A percentile compares a stretch with the other conserved stretches of the same genome.
Conservation (phyloP, 2,888 invertebrate genomes). For the Brachynemurus nebulosus region DNA sequence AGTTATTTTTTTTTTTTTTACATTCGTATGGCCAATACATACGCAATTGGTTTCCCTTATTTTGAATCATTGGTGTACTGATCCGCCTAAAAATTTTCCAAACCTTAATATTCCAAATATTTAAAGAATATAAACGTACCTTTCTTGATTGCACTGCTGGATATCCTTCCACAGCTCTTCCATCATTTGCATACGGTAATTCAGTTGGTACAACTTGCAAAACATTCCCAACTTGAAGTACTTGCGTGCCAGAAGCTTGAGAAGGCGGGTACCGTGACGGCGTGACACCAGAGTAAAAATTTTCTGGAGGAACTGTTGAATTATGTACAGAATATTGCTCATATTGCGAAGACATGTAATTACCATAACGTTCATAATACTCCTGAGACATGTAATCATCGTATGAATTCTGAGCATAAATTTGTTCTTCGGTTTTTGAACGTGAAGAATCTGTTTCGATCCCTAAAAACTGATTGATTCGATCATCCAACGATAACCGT, state of each 20-base stretch:
- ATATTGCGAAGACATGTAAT: constrained; percentile 9
- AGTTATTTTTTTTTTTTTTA: too few species aligned
- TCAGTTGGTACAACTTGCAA: constrained; percentile 44
- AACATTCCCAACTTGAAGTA: constrained; percentile 41
- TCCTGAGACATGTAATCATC: constrained; percentile 3
- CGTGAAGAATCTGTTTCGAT: constrained; percentile 30
- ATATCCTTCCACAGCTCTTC: too few species aligned
- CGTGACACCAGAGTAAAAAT: constrained; percentile 5
- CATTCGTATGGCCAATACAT: too few species aligned
- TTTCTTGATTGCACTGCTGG: too few species aligned
- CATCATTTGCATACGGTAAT: constrained; percentile 18
- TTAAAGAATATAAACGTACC: too few species aligned
- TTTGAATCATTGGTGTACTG: too few species aligned
- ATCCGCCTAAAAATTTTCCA: too few species aligned
- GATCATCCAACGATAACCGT: constrained; percentile 42
- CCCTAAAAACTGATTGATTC: constrained; percentile 44
- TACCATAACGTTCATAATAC: constrained; percentile 8
- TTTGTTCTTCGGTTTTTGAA: constrained; percentile 10
- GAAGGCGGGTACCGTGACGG: not conserved
- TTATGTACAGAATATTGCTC: constrained; percentile 10
- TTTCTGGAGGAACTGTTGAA: not conserved
- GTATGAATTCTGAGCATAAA: constrained; percentile 12
- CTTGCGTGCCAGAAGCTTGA: constrained; percentile 15
- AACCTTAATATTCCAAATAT: too few species aligned
- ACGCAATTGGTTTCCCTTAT: too few species aligned